Conservation (phyloP, 2,888 invertebrate genomes). For the Carcina quercana region DNA sequence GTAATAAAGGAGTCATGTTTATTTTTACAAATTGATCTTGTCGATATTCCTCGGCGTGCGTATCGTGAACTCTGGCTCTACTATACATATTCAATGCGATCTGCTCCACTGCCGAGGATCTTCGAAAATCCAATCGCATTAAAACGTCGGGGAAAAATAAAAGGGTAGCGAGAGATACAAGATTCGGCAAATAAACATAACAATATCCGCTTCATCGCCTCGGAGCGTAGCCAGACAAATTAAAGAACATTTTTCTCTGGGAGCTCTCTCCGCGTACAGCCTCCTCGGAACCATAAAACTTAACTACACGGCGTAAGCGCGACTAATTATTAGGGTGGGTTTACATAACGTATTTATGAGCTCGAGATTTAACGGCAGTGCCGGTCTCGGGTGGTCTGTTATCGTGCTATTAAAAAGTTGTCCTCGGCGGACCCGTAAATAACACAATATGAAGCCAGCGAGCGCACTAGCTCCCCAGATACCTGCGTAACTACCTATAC, state of each 20-base stretch:
- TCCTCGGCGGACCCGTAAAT: constrained; percentile 66
- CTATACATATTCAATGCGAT: constrained; percentile 54
- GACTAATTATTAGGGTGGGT: constrained; percentile 73
- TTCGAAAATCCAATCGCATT: constrained; percentile 58
- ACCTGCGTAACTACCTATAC: too few species aligned
- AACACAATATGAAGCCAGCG: constrained; percentile 59
- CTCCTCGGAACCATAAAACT: constrained; percentile 63
- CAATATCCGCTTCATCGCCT: constrained; percentile 63
- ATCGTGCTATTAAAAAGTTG: constrained; percentile 72
- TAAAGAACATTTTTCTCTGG: constrained; percentile 64
- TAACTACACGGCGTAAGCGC: constrained; percentile 68
- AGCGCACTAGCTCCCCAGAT: too few species aligned
- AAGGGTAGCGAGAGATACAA: constrained; percentile 48
- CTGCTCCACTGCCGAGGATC: constrained; percentile 31
- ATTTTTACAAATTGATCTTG: constrained; percentile 21
- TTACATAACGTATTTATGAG: constrained; percentile 74
- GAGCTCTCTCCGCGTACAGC: constrained; percentile 44
- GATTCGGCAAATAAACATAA: constrained; percentile 59
- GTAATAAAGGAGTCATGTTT: too few species aligned
- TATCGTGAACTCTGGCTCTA: constrained; percentile 35
- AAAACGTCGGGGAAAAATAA: constrained; percentile 50
- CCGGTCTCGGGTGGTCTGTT: constrained; percentile 69
- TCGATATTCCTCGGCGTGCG: constrained; percentile 34
- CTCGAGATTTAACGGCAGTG: constrained; percentile 65
- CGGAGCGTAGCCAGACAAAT: constrained; percentile 57